Evolutionary conservation across 2,888 invertebrate species (phyloP).

Genomic region (Latheticus oryzae): DNA sequence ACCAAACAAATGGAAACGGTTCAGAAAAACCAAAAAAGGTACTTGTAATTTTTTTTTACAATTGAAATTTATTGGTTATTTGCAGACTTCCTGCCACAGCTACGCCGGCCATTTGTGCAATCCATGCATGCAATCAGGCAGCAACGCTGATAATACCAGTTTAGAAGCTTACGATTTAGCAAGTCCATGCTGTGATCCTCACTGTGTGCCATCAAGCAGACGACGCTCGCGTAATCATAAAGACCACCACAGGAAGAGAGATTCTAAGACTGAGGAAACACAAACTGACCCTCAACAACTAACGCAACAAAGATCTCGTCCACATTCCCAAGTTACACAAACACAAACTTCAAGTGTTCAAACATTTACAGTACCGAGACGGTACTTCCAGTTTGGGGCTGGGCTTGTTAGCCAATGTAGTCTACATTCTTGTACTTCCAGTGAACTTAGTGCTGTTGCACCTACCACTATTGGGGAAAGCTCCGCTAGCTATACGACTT

Average conservation of each 20-base stretch:
- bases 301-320: conserved; percentile 59
- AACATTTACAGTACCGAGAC: conserved; percentile 57
- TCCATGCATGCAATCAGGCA: conserved; percentile 75
- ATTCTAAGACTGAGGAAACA: conserved; percentile 65
- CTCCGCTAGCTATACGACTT: conserved; percentile 85
- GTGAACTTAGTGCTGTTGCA: conserved; percentile 75
- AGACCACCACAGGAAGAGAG: conserved; percentile 70
- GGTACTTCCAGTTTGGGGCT: conserved; percentile 75
- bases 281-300: conserved; percentile 67
- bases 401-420: conserved; percentile 83
- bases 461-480: conserved; percentile 72
- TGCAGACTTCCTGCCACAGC: conserved; percentile 53
- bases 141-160: conserved; percentile 79
- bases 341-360: conserved; percentile 49
- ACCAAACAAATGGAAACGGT: conserved; percentile 51
- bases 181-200: conserved; percentile 87
- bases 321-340: conserved; percentile 59
- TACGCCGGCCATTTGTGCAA: conserved; percentile 74
- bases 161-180: conserved; percentile 88
- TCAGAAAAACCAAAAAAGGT: conserved; percentile 54
- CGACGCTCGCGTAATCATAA: conserved; percentile 69
- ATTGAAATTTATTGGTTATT: neutral
- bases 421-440: conserved; percentile 85
- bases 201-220: conserved; percentile 79
- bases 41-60: too few relatives aligned